Evolutionary conservation across 2,797 vertebrate genomes (phyloP).

Genomic region (Hydrocynus forskahlii): DNA sequence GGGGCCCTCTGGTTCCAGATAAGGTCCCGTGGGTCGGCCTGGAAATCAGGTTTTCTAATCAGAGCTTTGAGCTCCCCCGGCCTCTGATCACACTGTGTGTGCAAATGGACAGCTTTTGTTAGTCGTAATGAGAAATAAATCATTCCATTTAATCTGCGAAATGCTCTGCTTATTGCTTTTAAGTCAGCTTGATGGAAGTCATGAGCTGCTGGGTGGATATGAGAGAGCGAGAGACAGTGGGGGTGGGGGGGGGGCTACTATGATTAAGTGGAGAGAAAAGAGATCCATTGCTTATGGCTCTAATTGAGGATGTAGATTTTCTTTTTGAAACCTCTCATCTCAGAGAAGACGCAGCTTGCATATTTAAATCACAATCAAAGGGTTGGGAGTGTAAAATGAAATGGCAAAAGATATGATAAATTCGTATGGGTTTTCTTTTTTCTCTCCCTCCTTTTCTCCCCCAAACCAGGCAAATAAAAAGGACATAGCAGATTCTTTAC

Average conservation of each 20-base stretch:
- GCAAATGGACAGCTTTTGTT: conserved; percentile 52
- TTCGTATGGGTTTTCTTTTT: background rate
- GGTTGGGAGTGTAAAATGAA: background rate
- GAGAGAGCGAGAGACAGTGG: background rate
- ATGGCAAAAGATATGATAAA: conserved; percentile 20
- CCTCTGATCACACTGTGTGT: conserved; percentile 26
- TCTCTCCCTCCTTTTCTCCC: background rate
- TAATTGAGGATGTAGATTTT: conserved; percentile 44
- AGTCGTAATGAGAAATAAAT: conserved; percentile 61
- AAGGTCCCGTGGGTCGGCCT: conserved; percentile 41
- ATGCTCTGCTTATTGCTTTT: conserved; percentile 57
- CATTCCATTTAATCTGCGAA: conserved; percentile 59
- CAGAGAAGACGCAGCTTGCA: background rate
- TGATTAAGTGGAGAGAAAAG: conserved; percentile 46
- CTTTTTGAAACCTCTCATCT: conserved; percentile 41
- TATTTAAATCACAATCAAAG: conserved; percentile 46
- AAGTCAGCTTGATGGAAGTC: conserved; percentile 47
- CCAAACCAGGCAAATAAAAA: background rate
- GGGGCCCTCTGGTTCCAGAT: conserved; percentile 7
- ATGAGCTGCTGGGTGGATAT: conserved; percentile 21
- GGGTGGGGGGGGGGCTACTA: background rate
- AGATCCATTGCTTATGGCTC: conserved; percentile 36
- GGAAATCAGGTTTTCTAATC: conserved; percentile 53
- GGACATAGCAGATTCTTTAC: background rate
- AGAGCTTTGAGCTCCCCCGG: conserved; percentile 27